phyloP scores from a whole-genome alignment of 2,797 vertebrate genomes.

The Smutsia temminckii region DNA sequence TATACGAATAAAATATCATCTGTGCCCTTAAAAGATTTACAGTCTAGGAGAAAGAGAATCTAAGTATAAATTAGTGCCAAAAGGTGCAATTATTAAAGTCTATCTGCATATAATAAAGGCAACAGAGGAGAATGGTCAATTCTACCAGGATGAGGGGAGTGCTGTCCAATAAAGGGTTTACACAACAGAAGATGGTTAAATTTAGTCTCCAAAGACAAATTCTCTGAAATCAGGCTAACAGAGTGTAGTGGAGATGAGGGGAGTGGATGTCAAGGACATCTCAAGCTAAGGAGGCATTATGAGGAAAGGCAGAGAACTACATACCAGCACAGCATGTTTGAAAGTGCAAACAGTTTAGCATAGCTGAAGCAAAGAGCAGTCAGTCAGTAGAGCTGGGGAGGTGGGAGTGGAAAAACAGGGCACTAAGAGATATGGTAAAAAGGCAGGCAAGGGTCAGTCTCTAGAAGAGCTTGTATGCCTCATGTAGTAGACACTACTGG shows the following conservation, averaged over 20 bases:
- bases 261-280: neutral
- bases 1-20: neutral
- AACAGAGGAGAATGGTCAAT: neutral
- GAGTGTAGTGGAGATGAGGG: neutral
- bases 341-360: neutral
- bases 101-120: neutral
- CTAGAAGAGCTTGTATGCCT: neutral
- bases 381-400: neutral
- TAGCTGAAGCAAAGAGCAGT: neutral
- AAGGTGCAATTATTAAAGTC: neutral
- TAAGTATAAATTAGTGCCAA: neutral
- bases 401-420: neutral
- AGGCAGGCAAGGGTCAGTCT: neutral
- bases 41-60: neutral
- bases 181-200: neutral
- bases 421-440: neutral
- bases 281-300: neutral
- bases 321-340: neutral
- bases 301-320: conserved; percentile 13
- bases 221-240: neutral
- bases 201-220: conserved; percentile 32
- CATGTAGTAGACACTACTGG: neutral
- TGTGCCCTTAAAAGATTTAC: conserved; percentile 12
- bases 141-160: neutral
- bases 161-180: neutral